Evolutionary conservation across 2,113 vertebrate genomes (phyloP), one percentile per base, ranked within the genome.

Genomic region (Marmota flaviventris): DNA sequence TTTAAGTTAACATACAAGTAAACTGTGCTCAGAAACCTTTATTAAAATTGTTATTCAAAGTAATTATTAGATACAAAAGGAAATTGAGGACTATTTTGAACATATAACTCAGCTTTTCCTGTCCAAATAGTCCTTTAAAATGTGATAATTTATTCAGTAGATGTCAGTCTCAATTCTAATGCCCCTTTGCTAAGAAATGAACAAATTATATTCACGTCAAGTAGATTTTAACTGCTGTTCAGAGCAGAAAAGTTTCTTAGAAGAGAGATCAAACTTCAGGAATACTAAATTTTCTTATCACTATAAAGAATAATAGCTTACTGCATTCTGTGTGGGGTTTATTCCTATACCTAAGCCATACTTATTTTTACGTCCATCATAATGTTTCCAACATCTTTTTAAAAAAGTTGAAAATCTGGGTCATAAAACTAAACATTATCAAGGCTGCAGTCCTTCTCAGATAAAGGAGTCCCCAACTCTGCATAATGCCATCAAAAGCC

Each of bases 171-270:
- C 67, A 91, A 24, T 96, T 96, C 92, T 92, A 97, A 97, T 93
- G 58, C 2, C 86, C 8, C 13, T 91, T 58, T 87, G 61, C n/a
- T 97, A 98, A 97, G 61, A 97, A 96, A 2, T 0, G 77, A 61
- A 79, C 70, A 94, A 6, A 0, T 48, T 79, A 48, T 1, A 82
- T 88, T 97, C 76, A 87, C 18, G 92, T 18, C 22, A 81, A 93
- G 65, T 92, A 1, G 51, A 95, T 88, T 97, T 97, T 96, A 94
- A 51, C 87, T 91, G 65, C 70, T 86, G 2, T 88, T 96, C 91
- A 95, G 85, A 97, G 56, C 45, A 94, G 72, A 97, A 97, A 95
- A 76, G 61, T 48, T 56, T 73, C 78, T 4, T 85, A n/a, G n/a
- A 58, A 72, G 11, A 39, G 8, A 89, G 42, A 82, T 76, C 42